These are phyloP conservation scores for Heliconius aoede DNA, from an alignment of 2,888 invertebrate genomes.

Conservation along the genomic window DNA sequence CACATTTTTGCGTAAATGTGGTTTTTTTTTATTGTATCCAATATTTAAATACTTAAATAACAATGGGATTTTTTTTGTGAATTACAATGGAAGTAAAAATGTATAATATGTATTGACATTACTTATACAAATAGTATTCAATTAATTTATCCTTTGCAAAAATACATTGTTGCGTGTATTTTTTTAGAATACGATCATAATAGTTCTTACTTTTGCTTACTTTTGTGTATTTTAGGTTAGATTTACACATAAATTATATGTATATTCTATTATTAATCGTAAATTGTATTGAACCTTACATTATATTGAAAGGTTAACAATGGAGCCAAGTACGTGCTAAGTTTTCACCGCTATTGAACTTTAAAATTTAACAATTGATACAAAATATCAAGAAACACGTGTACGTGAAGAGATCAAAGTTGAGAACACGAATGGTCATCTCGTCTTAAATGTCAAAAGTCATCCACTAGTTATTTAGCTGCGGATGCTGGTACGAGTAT, in stretches of 20 bases:
- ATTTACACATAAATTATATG: neutral
- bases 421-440: slow-evolving; percentile 72
- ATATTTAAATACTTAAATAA: neutral
- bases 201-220: neutral
- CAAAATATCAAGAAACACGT: slow-evolving; percentile 70
- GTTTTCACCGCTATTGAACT: slow-evolving; percentile 60
- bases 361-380: slow-evolving; percentile 67
- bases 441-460: slow-evolving; percentile 75
- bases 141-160: neutral
- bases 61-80: neutral
- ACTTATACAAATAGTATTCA: neutral
- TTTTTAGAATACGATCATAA: no score
- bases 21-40: neutral
- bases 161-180: neutral
- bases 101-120: neutral
- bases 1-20: slow-evolving; percentile 68
- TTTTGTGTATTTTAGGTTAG: neutral
- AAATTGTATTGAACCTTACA: neutral
- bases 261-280: neutral
- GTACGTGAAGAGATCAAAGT: slow-evolving; percentile 72
- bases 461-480: slow-evolving; percentile 49
- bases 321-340: slow-evolving; percentile 39
- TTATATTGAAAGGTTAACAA: slow-evolving; percentile 13
- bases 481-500: slow-evolving; percentile 48
- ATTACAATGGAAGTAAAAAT: neutral